A percentile compares a stretch with the other conserved stretches of the same genome.
Evolutionary conservation across 1,140 invertebrate species (phyloP).

Genomic region (Solenopsis fugax): DNA sequence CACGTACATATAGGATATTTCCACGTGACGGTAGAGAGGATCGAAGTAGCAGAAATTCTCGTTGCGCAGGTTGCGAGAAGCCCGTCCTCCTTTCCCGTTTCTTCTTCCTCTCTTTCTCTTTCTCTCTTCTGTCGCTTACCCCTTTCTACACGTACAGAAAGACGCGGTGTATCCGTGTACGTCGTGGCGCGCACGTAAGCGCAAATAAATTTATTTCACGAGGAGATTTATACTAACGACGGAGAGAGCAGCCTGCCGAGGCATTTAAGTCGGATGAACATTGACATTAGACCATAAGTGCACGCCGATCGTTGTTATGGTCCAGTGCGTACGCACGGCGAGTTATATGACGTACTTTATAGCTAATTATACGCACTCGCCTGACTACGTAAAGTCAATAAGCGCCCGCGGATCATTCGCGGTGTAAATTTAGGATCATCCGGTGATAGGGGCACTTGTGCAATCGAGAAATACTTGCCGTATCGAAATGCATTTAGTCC

Average conservation of each 20-base stretch:
- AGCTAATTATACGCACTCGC: slow-evolving; percentile 34
- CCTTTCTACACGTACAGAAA: neutral
- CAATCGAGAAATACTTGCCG: neutral
- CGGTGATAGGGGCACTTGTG: neutral
- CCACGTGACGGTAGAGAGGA: slow-evolving; percentile 21
- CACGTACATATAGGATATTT: neutral
- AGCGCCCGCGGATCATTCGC: neutral
- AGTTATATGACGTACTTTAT: slow-evolving; percentile 35
- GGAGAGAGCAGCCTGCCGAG: slow-evolving; percentile 38
- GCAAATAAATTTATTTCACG: slow-evolving; percentile 67
- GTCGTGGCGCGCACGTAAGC: slow-evolving; percentile 10
- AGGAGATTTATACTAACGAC: slow-evolving; percentile 63
- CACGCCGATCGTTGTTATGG: slow-evolving; percentile 34
- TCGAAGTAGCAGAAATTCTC: slow-evolving; percentile 68
- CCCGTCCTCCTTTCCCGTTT: slow-evolving; percentile 66
- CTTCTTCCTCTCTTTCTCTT: no score
- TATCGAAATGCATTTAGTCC: neutral
- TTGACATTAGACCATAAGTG: slow-evolving; percentile 65
- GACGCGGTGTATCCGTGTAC: neutral
- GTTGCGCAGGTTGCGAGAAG: slow-evolving; percentile 57
- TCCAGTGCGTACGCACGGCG: slow-evolving; percentile 5
- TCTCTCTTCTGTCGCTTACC: neutral
- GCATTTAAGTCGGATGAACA: slow-evolving; percentile 65
- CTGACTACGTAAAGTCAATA: slow-evolving; percentile 40
- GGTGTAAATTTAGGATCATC: neutral